phyloP scores from a whole-genome alignment of 2,797 vertebrate genomes.

The Pipistrellus pygmaeus region DNA sequence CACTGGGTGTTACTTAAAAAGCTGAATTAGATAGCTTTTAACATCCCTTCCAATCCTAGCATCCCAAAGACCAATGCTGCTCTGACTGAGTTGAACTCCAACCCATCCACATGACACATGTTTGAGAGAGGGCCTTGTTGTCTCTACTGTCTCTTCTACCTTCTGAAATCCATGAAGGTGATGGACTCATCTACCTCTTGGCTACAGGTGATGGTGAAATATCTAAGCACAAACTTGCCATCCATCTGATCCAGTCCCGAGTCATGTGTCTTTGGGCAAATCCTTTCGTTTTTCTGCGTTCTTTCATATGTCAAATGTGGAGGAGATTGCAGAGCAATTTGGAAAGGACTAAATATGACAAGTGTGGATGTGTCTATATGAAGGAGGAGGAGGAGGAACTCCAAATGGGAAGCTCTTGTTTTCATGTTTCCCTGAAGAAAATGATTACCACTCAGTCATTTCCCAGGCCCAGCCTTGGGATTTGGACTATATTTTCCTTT shows the following conservation, averaged over 20 bases:
- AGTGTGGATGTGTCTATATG: neutral
- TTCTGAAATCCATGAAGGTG: neutral
- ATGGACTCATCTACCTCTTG: neutral
- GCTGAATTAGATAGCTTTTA: neutral
- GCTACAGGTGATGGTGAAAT: neutral
- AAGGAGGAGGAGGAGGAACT: neutral
- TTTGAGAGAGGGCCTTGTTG: neutral
- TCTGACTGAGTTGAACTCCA: neutral
- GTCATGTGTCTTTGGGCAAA: neutral
- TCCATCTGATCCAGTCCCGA: neutral
- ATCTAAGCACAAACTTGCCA: neutral
- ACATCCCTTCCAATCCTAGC: neutral
- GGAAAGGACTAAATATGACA: neutral
- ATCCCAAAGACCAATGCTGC: neutral
- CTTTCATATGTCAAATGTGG: neutral
- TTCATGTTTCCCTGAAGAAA: neutral
- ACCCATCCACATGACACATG: neutral
- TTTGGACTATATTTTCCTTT: neutral
- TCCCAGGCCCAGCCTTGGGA: fast-evolving
- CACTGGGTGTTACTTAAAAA: neutral
- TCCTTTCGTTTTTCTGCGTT: neutral
- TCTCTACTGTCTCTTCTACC: neutral
- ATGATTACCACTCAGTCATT: neutral
- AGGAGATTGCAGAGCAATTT: neutral
- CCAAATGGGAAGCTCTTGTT: neutral